phyloP scores from a whole-genome alignment of 2,113 vertebrate genomes.

The Girardinichthys multiradiatus region DNA sequence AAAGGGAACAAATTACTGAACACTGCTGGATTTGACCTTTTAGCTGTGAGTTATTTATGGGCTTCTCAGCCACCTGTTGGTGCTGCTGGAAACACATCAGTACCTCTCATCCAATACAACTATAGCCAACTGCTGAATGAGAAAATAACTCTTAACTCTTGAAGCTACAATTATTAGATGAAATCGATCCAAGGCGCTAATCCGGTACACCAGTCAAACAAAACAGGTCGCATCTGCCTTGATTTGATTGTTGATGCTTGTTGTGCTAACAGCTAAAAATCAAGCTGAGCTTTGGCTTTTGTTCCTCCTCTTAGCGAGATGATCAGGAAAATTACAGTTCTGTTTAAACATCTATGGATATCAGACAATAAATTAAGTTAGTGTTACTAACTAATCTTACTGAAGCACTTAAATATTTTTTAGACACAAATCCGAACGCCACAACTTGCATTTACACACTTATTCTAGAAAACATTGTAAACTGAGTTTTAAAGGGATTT shows the following conservation, averaged over 20 bases:
- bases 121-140: conserved; percentile 1
- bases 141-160: not conserved
- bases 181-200: not conserved
- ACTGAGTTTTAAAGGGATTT: not conserved
- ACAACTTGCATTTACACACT: not conserved
- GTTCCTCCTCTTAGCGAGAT: no score
- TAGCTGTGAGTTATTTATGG: conserved; percentile 22
- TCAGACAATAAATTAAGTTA: not conserved
- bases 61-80: conserved; percentile 18
- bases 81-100: conserved; percentile 14
- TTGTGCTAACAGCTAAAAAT: not conserved
- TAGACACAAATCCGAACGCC: no score
- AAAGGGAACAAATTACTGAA: conserved; percentile 2
- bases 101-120: conserved; percentile 9
- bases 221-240: not conserved
- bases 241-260: conserved; percentile 1
- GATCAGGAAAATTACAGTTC: not conserved
- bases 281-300: not conserved
- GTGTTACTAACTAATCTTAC: no score
- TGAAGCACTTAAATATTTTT: no score
- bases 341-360: not conserved
- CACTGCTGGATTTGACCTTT: conserved; percentile 32
- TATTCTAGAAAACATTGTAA: not conserved
- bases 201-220: not conserved
- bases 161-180: not conserved